Base-by-base conservation (phyloP, 1,140 invertebrate genomes). In the Drosophila bocki region DNA sequence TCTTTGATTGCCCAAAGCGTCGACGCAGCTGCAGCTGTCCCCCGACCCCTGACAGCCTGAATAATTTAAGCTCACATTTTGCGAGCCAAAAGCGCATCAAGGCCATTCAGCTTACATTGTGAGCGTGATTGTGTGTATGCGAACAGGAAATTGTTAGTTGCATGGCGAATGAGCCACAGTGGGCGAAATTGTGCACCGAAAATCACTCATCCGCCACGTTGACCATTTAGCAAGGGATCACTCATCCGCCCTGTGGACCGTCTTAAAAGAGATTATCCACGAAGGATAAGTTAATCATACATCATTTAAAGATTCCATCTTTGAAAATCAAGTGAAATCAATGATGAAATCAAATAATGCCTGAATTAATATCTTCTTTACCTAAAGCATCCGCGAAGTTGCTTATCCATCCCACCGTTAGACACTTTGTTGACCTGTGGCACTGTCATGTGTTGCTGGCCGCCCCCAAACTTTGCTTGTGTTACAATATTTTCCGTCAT, bases 61-160 rank as follows among this genome's bases (percentile, higher is more conserved):
- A 88, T 88, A 88, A 88, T 88, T 88, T 76, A 90, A 81, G 74
- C 68, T 51, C 45, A 54, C 77, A 79, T 80, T 88, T 78, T 87
- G 71, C 68, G 61, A 54, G 58, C 50, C 60, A 87, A 83, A 88
- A 88, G 76, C 86, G 71, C 80, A 80, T 68, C 64, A 41, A 75
- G 78, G 53, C 63, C 62, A 37, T 72, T 42, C 69, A 12, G 67
- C 69, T 60, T 60, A 72, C 69, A 72, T 50, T 72, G 69, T 48
- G 35, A 13, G 37, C 54, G 51, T 61, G 59, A 74, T 67, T 63
- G 74, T 64, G 72, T 54, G 64, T 47, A 33, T 54, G 42, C n/a
- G 19, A 77, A 67, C 70, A 59, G 85, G 63, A 75, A 88, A 67
- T 64, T 72, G 63, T 80, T 80, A 65, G 59, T 63, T 81, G 71